Conservation (phyloP, 1,140 invertebrate species). For the Pseudobourletiella spinata region DNA sequence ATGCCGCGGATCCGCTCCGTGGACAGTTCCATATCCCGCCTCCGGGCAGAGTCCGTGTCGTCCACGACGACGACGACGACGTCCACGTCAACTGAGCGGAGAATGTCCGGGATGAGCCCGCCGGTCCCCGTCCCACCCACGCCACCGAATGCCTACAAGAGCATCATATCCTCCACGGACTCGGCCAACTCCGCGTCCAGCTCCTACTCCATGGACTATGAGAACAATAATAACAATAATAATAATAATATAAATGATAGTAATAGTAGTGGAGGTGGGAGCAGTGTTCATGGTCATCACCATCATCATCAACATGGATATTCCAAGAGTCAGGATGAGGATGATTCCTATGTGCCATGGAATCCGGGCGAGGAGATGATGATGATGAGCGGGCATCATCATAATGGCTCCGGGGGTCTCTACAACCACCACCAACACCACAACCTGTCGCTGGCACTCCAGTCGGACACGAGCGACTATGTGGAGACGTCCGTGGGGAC, state of each 20-base stretch:
- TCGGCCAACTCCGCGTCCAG: constrained; percentile 42
- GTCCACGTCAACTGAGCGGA: neutral
- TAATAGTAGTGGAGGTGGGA: neutral
- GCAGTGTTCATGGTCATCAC: neutral
- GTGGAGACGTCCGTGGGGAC: constrained; percentile 26
- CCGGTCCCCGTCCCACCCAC: constrained; percentile 20
- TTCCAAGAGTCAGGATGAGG: constrained; percentile 45
- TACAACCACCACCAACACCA: too few relatives aligned
- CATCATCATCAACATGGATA: constrained; percentile 9
- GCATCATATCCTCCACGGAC: constrained; percentile 16
- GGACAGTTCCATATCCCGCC: constrained; percentile 12
- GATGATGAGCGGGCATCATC: neutral
- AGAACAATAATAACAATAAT: constrained; percentile 34
- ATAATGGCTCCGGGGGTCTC: neutral
- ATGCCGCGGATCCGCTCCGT: constrained; percentile 22
- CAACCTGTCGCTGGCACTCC: constrained; percentile 22
- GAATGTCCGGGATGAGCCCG: constrained; percentile 16
- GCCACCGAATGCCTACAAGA: constrained; percentile 24
- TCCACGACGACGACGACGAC: constrained; percentile 15
- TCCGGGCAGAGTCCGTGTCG: constrained; percentile 22
- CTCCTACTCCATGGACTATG: constrained; percentile 57
- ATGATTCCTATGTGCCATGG: constrained; percentile 50
- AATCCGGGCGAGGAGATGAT: constrained; percentile 36
- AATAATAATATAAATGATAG: neutral
- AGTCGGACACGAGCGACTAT: constrained; percentile 31